Percentiles rank a stretch among this genome's conserved stretches.
These are phyloP conservation scores for Malacoctenus gilli DNA, from an alignment of 2,797 vertebrate genomes.

Conservation along the genomic window DNA sequence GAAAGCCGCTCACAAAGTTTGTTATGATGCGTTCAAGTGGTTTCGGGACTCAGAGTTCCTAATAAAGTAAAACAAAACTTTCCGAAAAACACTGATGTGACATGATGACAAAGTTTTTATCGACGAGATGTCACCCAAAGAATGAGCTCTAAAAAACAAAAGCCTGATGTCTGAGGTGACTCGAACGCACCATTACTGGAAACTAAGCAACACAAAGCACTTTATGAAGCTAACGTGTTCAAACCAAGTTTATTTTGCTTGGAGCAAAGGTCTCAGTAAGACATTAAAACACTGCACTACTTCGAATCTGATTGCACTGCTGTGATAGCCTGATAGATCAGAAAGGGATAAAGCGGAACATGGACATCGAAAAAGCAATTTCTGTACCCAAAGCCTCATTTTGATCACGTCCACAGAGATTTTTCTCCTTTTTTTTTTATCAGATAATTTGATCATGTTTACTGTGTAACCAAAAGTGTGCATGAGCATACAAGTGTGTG, in stretches of 20 bases:
- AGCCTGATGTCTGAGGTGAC: too few relatives aligned
- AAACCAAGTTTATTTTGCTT: too few relatives aligned
- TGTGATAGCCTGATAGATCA: slow-evolving; percentile 14
- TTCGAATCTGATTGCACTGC: slow-evolving; percentile 63
- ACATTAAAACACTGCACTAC: slow-evolving; percentile 60
- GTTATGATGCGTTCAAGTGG: too few relatives aligned
- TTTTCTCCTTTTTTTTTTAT: too few relatives aligned
- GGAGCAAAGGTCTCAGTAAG: slow-evolving; percentile 15
- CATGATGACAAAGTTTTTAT: too few relatives aligned
- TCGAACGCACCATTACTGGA: too few relatives aligned
- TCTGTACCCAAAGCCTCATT: slow-evolving; percentile 42
- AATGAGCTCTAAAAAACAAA: too few relatives aligned
- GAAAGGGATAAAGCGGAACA: slow-evolving; percentile 25
- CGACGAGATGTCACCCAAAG: too few relatives aligned
- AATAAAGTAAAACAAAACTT: too few relatives aligned
- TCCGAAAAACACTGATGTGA: too few relatives aligned
- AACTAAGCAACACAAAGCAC: slow-evolving; percentile 55
- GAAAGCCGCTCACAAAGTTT: too few relatives aligned
- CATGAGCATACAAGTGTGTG: slow-evolving; percentile 21
- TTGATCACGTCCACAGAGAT: slow-evolving; percentile 37
- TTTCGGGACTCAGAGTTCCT: too few relatives aligned
- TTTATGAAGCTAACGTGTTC: slow-evolving; percentile 51
- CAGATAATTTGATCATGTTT: slow-evolving; percentile 34
- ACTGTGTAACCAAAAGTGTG: slow-evolving; percentile 45
- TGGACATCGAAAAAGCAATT: slow-evolving; percentile 27